A percentile compares a stretch with the other conserved stretches of the same genome.
phyloP scores from a whole-genome alignment of 1,140 invertebrate genomes.

The Popillia japonica region DNA sequence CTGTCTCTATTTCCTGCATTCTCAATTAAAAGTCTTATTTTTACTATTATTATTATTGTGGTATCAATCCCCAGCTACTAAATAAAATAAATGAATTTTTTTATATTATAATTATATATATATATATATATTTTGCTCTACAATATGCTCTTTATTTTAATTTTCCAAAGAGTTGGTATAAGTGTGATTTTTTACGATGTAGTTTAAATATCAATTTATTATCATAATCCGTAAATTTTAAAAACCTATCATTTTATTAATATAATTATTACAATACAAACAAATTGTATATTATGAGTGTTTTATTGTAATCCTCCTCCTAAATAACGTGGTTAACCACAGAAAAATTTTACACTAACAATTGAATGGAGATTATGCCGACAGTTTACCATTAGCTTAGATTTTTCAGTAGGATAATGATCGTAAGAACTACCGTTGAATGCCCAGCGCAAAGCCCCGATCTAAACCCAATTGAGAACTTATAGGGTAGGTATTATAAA shows the following conservation, averaged over 20 bases:
- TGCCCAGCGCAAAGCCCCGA: no score
- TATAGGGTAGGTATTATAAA: no score
- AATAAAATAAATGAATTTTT: not conserved
- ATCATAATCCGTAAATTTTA: conserved; percentile 37
- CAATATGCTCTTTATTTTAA: conserved; percentile 45
- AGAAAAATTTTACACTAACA: no score
- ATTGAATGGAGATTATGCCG: no score
- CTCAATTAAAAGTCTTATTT: conserved; percentile 41
- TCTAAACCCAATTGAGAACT: no score
- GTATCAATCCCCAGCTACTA: not conserved
- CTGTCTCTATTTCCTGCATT: not conserved
- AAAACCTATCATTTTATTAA: conserved; percentile 44
- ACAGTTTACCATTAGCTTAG: no score
- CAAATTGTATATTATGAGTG: conserved; percentile 14
- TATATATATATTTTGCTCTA: conserved; percentile 36
- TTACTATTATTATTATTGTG: conserved; percentile 24
- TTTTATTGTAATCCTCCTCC: no score
- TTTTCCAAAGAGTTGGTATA: conserved; percentile 57
- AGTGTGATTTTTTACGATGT: conserved; percentile 56
- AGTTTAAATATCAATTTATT: conserved; percentile 42
- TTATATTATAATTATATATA: conserved; percentile 7
- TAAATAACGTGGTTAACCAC: no score
- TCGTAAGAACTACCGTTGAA: no score
- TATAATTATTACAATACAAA: conserved; percentile 37
- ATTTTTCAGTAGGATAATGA: no score